phyloP scores from a whole-genome alignment of 2,113 vertebrate species.

The Gavia stellata region DNA sequence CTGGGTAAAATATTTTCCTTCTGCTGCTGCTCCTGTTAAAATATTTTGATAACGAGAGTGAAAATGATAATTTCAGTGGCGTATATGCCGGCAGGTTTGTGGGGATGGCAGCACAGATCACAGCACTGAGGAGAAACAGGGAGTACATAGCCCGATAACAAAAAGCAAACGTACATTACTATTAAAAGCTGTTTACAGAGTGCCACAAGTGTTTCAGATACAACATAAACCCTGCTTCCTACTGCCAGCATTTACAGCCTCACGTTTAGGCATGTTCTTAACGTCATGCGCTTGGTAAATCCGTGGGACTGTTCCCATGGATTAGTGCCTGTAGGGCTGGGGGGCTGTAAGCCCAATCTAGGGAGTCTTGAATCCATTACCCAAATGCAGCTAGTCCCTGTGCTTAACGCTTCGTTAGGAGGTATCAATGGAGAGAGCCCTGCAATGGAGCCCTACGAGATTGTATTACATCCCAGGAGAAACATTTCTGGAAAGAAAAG shows the following conservation, averaged over 20 bases:
- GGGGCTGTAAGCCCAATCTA: background rate
- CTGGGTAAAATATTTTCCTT: background rate
- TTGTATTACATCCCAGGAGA: background rate
- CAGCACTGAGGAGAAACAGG: background rate
- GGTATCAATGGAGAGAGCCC: background rate
- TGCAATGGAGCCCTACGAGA: rapidly evolving
- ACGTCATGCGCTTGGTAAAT: background rate
- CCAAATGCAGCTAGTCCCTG: rapidly evolving
- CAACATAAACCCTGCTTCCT: background rate
- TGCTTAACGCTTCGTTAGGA: background rate
- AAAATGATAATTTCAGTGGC: background rate
- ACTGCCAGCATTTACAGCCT: background rate
- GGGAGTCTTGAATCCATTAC: background rate
- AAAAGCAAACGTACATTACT: background rate
- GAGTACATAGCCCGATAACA: background rate
- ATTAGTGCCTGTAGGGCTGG: background rate
- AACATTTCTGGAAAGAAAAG: background rate
- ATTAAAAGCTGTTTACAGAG: conserved; percentile 14
- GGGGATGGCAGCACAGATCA: background rate
- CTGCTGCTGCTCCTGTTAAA: background rate
- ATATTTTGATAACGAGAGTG: background rate
- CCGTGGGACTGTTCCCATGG: rapidly evolving
- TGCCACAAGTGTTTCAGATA: background rate
- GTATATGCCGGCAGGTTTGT: background rate
- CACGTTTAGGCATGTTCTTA: background rate